phyloP scores from a whole-genome alignment of 37 sponge, comb jelly and placozoan genomes.

The Hexactinellida sp. region DNA sequence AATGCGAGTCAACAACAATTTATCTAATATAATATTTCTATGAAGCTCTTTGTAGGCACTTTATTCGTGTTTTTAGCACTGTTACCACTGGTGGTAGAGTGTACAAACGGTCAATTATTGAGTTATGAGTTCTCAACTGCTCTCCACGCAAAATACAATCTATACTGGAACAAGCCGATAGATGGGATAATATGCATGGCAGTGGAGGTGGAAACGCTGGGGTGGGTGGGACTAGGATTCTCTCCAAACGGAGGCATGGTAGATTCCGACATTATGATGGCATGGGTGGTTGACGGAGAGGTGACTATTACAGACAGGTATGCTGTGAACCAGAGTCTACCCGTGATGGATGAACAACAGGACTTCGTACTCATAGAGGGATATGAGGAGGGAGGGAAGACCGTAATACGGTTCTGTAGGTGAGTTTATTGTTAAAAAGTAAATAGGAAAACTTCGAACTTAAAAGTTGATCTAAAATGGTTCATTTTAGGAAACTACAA shows the following conservation, averaged over 20 bases:
- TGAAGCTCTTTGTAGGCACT: no score
- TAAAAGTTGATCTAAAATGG: no score
- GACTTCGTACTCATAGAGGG: neutral
- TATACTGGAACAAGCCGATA: neutral
- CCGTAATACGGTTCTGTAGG: neutral
- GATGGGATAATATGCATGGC: constrained; percentile 15
- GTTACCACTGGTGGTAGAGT: neutral
- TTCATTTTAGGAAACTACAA: neutral
- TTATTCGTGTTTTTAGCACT: no score
- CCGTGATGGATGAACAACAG: neutral
- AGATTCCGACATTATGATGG: constrained; percentile 17
- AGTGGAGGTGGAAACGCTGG: neutral
- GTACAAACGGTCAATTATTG: neutral
- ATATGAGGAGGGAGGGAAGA: neutral
- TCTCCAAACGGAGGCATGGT: constrained; percentile 7
- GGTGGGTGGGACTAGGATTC: constrained; percentile 11
- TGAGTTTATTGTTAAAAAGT: no score
- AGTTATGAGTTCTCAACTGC: neutral
- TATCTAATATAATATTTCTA: no score
- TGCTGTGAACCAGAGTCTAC: neutral
- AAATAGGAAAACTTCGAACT: no score
- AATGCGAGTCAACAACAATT: no score
- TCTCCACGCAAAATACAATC: neutral
- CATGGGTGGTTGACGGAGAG: neutral
- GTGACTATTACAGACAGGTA: neutral